phyloP scores from a whole-genome alignment of 2,797 vertebrate genomes.

The Antennarius maculatus region DNA sequence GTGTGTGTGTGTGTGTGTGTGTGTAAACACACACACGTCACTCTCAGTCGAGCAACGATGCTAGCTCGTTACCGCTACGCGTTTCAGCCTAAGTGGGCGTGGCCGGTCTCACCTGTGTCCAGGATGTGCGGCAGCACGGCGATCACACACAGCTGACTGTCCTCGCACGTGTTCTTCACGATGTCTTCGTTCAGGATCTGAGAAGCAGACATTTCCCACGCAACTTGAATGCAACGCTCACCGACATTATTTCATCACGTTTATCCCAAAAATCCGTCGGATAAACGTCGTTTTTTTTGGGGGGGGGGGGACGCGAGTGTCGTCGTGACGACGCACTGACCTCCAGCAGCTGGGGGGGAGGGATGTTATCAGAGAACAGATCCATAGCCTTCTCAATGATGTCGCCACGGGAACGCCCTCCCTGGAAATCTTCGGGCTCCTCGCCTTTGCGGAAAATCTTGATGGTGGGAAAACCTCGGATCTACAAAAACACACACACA shows the following conservation, averaged over 20 bases:
- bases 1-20: too few species aligned
- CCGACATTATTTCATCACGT: too few species aligned
- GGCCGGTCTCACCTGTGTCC: slow-evolving; percentile 87
- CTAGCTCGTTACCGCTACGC: too few species aligned
- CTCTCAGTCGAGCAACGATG: too few species aligned
- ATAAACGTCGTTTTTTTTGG: too few species aligned
- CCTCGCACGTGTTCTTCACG: slow-evolving; percentile 91
- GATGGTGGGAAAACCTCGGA: slow-evolving; percentile 95
- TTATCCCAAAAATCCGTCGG: too few species aligned
- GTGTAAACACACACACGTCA: too few species aligned
- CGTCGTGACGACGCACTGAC: slow-evolving; percentile 63
- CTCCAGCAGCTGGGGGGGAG: slow-evolving; percentile 90
- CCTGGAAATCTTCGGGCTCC: slow-evolving; percentile 91
- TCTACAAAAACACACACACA: slow-evolving; percentile 67
- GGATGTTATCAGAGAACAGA: slow-evolving; percentile 91
- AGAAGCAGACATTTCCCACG: slow-evolving; percentile 27
- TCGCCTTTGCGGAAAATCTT: slow-evolving; percentile 98
- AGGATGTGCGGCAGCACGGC: slow-evolving; percentile 94
- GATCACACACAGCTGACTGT: slow-evolving; percentile 93
- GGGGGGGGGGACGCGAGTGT: not conserved
- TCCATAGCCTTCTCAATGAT: slow-evolving; percentile 89
- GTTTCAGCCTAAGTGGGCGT: not conserved
- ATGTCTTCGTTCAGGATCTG: slow-evolving; percentile 88
- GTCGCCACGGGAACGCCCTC: slow-evolving; percentile 88
- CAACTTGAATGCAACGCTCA: too few species aligned